Evolutionary conservation across 2,113 vertebrate species (phyloP).

Genomic region (Neoarius graeffei): DNA sequence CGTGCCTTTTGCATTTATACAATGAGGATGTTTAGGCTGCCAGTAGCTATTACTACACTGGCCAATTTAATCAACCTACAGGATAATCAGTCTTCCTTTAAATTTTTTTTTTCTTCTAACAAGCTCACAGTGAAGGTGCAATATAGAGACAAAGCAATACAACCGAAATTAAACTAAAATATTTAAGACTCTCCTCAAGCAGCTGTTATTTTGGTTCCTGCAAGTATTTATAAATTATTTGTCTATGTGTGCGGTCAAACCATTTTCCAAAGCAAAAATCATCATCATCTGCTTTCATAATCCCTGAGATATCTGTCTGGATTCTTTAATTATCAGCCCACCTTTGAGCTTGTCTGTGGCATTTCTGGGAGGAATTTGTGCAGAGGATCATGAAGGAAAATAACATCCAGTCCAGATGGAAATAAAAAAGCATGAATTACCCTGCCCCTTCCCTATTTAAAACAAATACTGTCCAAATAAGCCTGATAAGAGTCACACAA

Average conservation of each 20-base stretch:
- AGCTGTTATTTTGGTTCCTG: not conserved
- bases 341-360: not conserved
- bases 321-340: not conserved
- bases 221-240: not conserved
- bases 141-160: not conserved
- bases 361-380: not conserved
- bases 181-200: not conserved
- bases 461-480: slow-evolving; percentile 15
- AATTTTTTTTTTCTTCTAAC: not conserved
- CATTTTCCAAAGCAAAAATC: not conserved
- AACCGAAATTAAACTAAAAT: not conserved
- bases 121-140: not conserved
- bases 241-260: not conserved
- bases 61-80: too few relatives aligned
- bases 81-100: not conserved
- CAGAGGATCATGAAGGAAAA: not conserved
- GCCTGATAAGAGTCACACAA: not conserved
- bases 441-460: not conserved
- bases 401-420: not conserved
- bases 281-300: not conserved
- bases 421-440: not conserved
- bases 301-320: not conserved
- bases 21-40: not conserved
- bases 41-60: not conserved
- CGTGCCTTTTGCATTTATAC: not conserved